A percentile compares a stretch with the other conserved stretches of the same genome.
Evolutionary conservation across 2,797 vertebrate genomes (phyloP).

Genomic region (Melanotaenia nigrans): DNA sequence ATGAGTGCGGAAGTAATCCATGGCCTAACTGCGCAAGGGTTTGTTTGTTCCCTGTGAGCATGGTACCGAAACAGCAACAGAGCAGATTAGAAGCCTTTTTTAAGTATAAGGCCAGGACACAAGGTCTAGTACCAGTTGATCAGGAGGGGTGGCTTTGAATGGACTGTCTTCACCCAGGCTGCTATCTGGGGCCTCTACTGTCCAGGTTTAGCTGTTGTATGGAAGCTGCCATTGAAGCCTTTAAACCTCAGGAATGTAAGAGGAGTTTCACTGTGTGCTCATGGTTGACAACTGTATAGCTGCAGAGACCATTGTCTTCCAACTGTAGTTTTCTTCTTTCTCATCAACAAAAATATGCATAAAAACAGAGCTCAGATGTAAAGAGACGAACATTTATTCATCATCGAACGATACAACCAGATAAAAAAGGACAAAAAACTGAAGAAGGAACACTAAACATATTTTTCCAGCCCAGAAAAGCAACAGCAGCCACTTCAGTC

Average conservation of each 20-base stretch:
- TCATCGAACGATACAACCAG: background rate
- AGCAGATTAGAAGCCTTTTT: slow-evolving; percentile 43
- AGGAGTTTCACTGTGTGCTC: slow-evolving; percentile 38
- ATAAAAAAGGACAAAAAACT: background rate
- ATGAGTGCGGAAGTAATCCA: slow-evolving; percentile 24
- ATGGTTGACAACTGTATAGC: slow-evolving; percentile 15
- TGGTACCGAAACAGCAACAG: slow-evolving; percentile 39
- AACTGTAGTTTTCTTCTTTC: slow-evolving; percentile 7
- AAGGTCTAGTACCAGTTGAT: slow-evolving; percentile 24
- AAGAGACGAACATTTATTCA: background rate
- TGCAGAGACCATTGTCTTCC: slow-evolving; percentile 10
- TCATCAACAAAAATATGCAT: background rate
- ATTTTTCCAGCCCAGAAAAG: slow-evolving; percentile 12
- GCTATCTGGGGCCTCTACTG: slow-evolving; percentile 48
- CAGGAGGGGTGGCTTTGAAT: slow-evolving; percentile 32
- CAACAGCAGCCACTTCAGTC: slow-evolving; percentile 33
- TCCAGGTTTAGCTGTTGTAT: slow-evolving; percentile 61
- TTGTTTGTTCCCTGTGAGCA: slow-evolving; percentile 16
- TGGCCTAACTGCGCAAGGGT: slow-evolving; percentile 5
- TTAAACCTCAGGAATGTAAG: slow-evolving; percentile 69
- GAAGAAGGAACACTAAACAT: slow-evolving; percentile 4
- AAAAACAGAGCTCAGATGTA: background rate
- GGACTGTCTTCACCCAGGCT: slow-evolving; percentile 51
- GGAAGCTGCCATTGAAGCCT: slow-evolving; percentile 70
- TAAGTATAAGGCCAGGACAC: slow-evolving; percentile 39